phyloP scores from a whole-genome alignment of 2,113 vertebrate species.

The Elgaria multicarinata region DNA sequence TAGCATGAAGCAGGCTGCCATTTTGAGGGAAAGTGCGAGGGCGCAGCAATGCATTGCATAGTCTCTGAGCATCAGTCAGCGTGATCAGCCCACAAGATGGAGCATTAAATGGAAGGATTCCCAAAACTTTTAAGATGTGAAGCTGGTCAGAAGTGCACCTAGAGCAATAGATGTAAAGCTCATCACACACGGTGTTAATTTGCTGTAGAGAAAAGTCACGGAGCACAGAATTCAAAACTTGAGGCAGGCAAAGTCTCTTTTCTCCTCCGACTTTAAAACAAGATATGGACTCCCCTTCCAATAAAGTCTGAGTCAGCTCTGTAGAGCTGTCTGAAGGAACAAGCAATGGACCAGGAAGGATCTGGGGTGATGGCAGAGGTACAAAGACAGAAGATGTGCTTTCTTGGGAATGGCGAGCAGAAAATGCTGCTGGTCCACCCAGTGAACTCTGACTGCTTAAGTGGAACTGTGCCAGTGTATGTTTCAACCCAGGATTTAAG shows the following conservation, averaged over 20 bases:
- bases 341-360: constrained; percentile 91
- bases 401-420: constrained; percentile 91
- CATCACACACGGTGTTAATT: constrained; percentile 96
- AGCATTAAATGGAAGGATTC: constrained; percentile 96
- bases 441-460: constrained; percentile 97
- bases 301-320: constrained; percentile 91
- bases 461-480: constrained; percentile 96
- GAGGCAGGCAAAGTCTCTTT: constrained; percentile 95
- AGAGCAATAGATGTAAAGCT: constrained; percentile 97
- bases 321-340: constrained; percentile 97
- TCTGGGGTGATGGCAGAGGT: constrained; percentile 89
- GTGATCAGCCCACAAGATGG: constrained; percentile 97
- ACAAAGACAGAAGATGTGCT: constrained; percentile 84
- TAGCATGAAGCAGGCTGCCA: constrained; percentile 82
- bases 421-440: constrained; percentile 96
- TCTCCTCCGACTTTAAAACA: constrained; percentile 97
- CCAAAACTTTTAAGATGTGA: constrained; percentile 96
- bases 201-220: constrained; percentile 97
- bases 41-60: constrained; percentile 93
- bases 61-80: constrained; percentile 93
- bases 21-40: constrained; percentile 86
- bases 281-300: constrained; percentile 97
- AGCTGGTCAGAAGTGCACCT: constrained; percentile 95
- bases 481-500: constrained; percentile 95
- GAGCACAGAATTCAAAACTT: constrained; percentile 96